Evolutionary conservation across 35 echinoderm and acorn worm species (phyloP).

Genomic region (Anneissia japonica): DNA sequence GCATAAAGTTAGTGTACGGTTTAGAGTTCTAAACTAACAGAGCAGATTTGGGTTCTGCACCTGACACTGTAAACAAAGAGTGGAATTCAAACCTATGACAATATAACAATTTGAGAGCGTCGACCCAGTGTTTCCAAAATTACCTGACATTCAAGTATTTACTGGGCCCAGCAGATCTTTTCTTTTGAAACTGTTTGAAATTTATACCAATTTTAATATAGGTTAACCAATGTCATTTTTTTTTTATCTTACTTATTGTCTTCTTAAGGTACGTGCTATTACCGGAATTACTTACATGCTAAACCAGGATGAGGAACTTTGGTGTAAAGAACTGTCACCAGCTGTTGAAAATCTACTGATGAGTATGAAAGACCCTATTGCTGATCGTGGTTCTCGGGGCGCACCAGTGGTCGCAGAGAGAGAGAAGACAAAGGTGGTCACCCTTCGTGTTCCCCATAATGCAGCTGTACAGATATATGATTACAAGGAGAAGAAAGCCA

Average conservation of each 20-base stretch:
- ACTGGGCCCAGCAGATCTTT: neutral
- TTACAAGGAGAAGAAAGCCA: conserved; percentile 99
- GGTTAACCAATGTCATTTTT: too few species aligned
- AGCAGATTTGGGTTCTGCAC: too few species aligned
- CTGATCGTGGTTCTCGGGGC: conserved; percentile 38
- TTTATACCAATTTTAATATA: too few species aligned
- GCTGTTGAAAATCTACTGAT: conserved; percentile 82
- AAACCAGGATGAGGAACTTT: conserved; percentile 97
- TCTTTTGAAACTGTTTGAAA: neutral
- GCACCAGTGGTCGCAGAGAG: conserved; percentile 3
- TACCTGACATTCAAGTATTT: too few species aligned
- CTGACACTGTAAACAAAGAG: too few species aligned
- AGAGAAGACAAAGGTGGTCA: conserved; percentile 81
- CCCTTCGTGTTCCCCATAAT: conserved; percentile 83
- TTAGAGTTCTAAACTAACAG: too few species aligned
- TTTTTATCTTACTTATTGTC: neutral
- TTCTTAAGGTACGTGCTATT: conserved; percentile 70
- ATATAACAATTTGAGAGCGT: too few species aligned
- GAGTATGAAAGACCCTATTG: conserved; percentile 70
- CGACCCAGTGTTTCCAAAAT: too few species aligned
- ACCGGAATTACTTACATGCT: conserved; percentile 95
- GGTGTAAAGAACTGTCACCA: conserved; percentile 90
- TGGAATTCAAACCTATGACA: too few species aligned
- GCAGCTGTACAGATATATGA: conserved; percentile 96
- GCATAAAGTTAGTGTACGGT: too few species aligned